phyloP scores from a whole-genome alignment of 2,113 vertebrate genomes.

The Hoplias malabaricus region DNA sequence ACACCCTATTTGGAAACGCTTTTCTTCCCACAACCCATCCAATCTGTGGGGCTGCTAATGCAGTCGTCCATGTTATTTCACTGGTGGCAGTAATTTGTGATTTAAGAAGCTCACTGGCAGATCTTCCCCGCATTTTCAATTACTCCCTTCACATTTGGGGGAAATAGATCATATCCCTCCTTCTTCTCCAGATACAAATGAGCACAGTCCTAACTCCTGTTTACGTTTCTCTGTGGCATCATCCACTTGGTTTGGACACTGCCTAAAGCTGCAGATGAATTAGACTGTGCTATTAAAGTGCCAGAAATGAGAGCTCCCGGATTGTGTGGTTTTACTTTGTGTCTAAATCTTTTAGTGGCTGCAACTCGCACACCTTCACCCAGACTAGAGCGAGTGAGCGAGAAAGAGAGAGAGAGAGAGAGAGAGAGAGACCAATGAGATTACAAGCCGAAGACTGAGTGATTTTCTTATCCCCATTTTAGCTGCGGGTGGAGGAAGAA shows the following conservation, averaged over 20 bases:
- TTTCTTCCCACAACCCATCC: neutral
- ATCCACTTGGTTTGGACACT: neutral
- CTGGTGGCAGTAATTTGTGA: neutral
- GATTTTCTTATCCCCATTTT: neutral
- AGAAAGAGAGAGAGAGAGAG: neutral
- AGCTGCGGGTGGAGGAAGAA: neutral
- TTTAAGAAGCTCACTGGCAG: neutral
- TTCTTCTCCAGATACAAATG: neutral
- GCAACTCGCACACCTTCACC: neutral
- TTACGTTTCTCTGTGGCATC: neutral
- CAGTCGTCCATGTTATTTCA: neutral
- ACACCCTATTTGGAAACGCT: neutral
- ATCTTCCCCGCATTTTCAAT: neutral
- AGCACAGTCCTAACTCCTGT: neutral
- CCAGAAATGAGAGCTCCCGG: neutral
- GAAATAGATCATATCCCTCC: neutral
- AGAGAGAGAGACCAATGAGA: neutral
- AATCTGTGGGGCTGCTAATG: neutral
- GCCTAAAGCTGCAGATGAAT: neutral
- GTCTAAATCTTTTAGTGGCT: conserved; percentile 3
- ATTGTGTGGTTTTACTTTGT: neutral
- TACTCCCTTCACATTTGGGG: neutral
- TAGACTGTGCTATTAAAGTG: neutral
- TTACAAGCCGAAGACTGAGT: neutral
- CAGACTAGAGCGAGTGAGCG: neutral